Base-by-base conservation (phyloP, 1,140 invertebrate genomes). In the Drosophila sproati region DNA sequence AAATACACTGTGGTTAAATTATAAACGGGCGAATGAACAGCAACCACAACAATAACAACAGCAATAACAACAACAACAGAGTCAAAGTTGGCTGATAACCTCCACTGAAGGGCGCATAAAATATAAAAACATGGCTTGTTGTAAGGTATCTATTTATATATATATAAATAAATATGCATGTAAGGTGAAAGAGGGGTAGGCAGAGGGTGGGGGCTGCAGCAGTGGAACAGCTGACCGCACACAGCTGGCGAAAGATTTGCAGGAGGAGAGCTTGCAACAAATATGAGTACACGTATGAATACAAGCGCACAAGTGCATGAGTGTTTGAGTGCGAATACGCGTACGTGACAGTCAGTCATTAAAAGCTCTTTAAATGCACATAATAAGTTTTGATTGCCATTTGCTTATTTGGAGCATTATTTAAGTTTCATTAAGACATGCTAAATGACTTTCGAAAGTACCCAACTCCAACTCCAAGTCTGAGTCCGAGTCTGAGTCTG, bases 401-500 rank as follows among this genome's bases (percentile, higher is more conserved):
- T 88, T 80, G 80, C 83, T 80, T 89, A 89, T 89, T 80, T 89
- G 83, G 85, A 89, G 83, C 83, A 75, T 74, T 78, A 83, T 83
- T 89, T 77, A 72, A 83, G 83, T 87, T 87, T 83, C 77, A 88
- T 88, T 89, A 89, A 89, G 85, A 85, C 82, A 88, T 89, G 72
- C 77, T 89, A 88, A 88, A 88, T 83, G 82, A 73, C 71, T 89
- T 88, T 88, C 80, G 83, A 88, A 88, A 89, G 83, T 88, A 51
- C 66, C 59, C 28, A 39, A 32, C 59, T 4, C 31, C 48, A 41
- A 28, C 5, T 64, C 43, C 35, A 7, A 54, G 50, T 55, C 39
- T 8, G 32, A 59, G 35, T 51, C 3, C 39, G 67, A 61, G 3
- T 54, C n/a, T 28, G 4, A 41, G 39, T 41, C 4, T 12, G 20